Evolutionary conservation across 2,797 vertebrate genomes (phyloP).

Genomic region (Thunnus albacares): DNA sequence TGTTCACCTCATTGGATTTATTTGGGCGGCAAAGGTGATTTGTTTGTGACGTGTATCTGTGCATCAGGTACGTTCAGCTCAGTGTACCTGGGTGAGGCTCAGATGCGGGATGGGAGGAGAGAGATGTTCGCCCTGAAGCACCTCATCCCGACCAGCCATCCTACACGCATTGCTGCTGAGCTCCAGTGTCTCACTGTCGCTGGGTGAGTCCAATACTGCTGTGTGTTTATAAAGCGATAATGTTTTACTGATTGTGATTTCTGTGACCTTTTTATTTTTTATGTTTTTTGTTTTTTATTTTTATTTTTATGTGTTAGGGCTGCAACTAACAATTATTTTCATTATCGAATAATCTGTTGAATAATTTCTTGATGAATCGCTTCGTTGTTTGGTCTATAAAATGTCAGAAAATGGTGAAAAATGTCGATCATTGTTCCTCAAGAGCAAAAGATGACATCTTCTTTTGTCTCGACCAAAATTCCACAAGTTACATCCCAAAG

Average conservation of each 20-base stretch:
- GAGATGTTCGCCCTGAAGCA: conserved; percentile 96
- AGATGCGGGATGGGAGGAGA: conserved; percentile 87
- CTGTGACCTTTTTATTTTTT: background rate
- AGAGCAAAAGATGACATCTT: too few species aligned
- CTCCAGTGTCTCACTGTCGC: conserved; percentile 96
- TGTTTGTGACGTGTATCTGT: conserved; percentile 18
- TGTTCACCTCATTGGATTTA: background rate
- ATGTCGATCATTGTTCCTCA: too few species aligned
- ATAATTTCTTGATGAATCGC: too few species aligned
- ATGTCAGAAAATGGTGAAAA: too few species aligned
- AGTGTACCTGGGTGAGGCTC: conserved; percentile 95
- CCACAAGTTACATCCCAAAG: background rate
- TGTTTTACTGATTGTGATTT: background rate
- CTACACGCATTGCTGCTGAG: conserved; percentile 95
- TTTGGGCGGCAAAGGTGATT: background rate
- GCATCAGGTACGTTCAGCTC: conserved; percentile 96
- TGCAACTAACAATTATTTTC: too few species aligned
- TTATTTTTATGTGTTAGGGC: too few species aligned
- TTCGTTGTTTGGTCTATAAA: too few species aligned
- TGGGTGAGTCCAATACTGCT: conserved; percentile 85
- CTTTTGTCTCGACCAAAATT: background rate
- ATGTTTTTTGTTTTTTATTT: too few species aligned
- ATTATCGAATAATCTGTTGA: too few species aligned
- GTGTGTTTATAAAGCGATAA: background rate
- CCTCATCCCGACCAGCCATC: conserved; percentile 98